Evolutionary conservation across 1,140 invertebrate species (phyloP), one percentile per base, ranked within the genome.

Genomic region (Neodiprion lecontei): DNA sequence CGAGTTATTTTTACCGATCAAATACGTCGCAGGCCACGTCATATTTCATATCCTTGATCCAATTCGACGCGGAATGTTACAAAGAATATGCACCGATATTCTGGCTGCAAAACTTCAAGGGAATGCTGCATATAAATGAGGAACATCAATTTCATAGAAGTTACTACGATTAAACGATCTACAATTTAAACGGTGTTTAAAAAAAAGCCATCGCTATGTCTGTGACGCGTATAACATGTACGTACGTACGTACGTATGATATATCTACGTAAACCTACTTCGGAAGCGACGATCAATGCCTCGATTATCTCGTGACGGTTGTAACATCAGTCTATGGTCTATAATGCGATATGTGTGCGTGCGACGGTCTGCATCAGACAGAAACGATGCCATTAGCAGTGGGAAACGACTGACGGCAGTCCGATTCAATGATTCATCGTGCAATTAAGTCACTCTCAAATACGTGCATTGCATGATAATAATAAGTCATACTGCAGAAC

Each of bases 231-330:
- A 21, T 21, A 21, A 21, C 50, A 53, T 53, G n/a, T 53, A 53
- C 50, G 50, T 53, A n/a, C n/a, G 50, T 53, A 40, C 28, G 5
- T 40, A 40, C 28, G 5, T 40, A 40, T 5, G 28, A 40, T 40
- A 40, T 40, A 21, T 21, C 17, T 21, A 40, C 28, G 28, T 40
- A 40, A 2, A 40, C 28, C 28, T 61, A 9, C 53, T 61, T 61
- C n/a, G 11, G 53, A 61, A 14, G 53, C 53, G 53, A 12, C 53
- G 53, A 61, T 61, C 53, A 61, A 61, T 61, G 53, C 53, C 53
- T 61, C 53, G 53, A 61, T 61, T 61, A 61, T 61, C 53, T 61
- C 53, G 53, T 61, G n/a, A 61, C 53, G 53, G 53, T 61, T 61
- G 53, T 61, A 61, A 61, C 4, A 14, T 61, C 53, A 61, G n/a